phyloP scores from a whole-genome alignment of 2,888 invertebrate species.

The Magallana nippona region DNA sequence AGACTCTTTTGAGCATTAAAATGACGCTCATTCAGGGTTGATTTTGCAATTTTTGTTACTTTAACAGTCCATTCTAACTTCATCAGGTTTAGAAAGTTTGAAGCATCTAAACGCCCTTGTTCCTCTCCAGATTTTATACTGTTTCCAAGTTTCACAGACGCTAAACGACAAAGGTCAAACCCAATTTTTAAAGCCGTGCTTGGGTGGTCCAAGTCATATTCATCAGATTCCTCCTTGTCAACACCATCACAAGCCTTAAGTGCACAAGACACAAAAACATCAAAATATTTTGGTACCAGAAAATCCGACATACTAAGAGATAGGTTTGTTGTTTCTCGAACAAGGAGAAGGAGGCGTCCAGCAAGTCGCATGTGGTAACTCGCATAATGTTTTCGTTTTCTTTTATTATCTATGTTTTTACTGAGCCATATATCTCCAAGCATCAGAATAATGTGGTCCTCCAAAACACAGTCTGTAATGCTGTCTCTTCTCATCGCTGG shows the following conservation, averaged over 20 bases:
- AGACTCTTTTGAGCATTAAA: constrained; percentile 20
- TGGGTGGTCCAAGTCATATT: constrained; percentile 31
- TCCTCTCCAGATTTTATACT: constrained; percentile 26
- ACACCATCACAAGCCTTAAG: neutral
- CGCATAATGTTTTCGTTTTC: neutral
- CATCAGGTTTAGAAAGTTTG: constrained; percentile 33
- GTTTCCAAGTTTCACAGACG: constrained; percentile 27
- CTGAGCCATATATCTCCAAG: constrained; percentile 4
- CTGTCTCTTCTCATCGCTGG: neutral
- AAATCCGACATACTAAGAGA: neutral
- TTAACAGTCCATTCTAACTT: constrained; percentile 30
- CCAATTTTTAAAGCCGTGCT: constrained; percentile 40
- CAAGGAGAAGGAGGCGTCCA: neutral
- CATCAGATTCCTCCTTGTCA: constrained; percentile 36
- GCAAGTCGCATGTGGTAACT: neutral
- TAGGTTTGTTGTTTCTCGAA: neutral
- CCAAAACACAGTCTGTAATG: neutral
- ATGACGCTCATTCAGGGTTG: constrained; percentile 22
- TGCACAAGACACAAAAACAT: neutral
- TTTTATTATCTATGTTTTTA: neutral
- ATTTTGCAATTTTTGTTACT: constrained; percentile 34
- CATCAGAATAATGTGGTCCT: neutral
- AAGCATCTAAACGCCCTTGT: constrained; percentile 4
- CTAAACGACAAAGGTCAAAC: constrained; percentile 35
- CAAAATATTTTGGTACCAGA: neutral